Conservation (phyloP, 1,140 invertebrate genomes). For the Vollenhovia emeryi region DNA sequence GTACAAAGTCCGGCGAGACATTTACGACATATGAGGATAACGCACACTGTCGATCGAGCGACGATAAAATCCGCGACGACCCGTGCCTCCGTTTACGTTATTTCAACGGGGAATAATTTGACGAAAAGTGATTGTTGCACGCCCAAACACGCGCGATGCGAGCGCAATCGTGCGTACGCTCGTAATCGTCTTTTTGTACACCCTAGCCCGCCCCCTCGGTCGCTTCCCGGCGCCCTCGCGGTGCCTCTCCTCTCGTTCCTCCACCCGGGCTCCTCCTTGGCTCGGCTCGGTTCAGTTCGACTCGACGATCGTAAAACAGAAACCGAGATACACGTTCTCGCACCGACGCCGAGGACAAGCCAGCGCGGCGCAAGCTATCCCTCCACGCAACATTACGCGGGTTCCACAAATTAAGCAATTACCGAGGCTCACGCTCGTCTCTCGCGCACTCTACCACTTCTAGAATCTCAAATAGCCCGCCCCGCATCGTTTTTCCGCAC, state of each 20-base stretch:
- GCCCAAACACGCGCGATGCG: neutral
- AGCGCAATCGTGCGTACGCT: neutral
- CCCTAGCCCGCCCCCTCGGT: neutral
- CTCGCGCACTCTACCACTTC: slow-evolving; percentile 64
- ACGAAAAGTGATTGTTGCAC: neutral
- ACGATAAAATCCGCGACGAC: neutral
- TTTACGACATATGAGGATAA: slow-evolving; percentile 10
- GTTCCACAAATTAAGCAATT: slow-evolving; percentile 85
- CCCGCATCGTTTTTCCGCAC: slow-evolving; percentile 35
- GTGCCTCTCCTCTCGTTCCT: neutral
- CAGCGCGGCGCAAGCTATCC: slow-evolving; percentile 39
- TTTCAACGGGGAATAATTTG: neutral
- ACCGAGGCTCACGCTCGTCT: slow-evolving; percentile 76
- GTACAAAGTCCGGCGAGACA: slow-evolving; percentile 5
- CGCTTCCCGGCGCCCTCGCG: slow-evolving; percentile 29
- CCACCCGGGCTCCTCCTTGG: neutral
- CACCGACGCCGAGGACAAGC: slow-evolving; percentile 37
- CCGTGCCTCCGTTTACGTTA: neutral
- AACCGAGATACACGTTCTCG: slow-evolving; percentile 45
- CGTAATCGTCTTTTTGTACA: slow-evolving; percentile 19
- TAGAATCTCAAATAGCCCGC: slow-evolving; percentile 45
- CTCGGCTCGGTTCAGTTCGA: slow-evolving; percentile 28
- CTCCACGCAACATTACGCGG: slow-evolving; percentile 55
- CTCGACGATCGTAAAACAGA: slow-evolving; percentile 70
- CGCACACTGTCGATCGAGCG: neutral